These are phyloP conservation scores for Eilema depressum DNA, from an alignment of 2,888 invertebrate genomes.

Conservation along the genomic window DNA sequence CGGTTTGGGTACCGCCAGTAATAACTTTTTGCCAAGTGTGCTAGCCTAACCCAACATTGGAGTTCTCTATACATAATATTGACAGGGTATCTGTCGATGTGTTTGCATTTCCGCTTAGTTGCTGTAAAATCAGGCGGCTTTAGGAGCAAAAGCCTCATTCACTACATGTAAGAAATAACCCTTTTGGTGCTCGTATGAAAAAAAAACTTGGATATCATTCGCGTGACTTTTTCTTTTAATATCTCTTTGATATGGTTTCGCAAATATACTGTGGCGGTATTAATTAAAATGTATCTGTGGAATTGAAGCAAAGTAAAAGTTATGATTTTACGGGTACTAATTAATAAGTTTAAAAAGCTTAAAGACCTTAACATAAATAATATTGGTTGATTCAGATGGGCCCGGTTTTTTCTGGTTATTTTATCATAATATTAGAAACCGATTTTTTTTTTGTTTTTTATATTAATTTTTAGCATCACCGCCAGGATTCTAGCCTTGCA, in stretches of 20 bases:
- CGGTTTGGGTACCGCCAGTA: constrained; percentile 61
- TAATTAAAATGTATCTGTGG: constrained; percentile 21
- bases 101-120: constrained; percentile 51
- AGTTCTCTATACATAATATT: constrained; percentile 46
- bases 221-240: constrained; percentile 16
- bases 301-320: neutral
- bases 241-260: constrained; percentile 29
- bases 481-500: no score
- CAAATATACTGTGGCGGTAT: constrained; percentile 25
- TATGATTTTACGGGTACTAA: no score
- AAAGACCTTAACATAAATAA: no score
- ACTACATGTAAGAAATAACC: constrained; percentile 23
- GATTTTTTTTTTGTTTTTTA: no score
- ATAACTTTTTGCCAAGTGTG: constrained; percentile 66
- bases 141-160: constrained; percentile 30
- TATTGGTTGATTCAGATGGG: no score
- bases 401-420: no score
- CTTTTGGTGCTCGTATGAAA: constrained; percentile 16
- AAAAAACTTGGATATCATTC: neutral
- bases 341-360: no score
- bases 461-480: no score
- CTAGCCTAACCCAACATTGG: constrained; percentile 55
- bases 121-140: constrained; percentile 52
- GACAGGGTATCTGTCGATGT: constrained; percentile 47
- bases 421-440: no score